phyloP scores from a whole-genome alignment of 2,113 vertebrate species.

The Coregonus clupeaformis region DNA sequence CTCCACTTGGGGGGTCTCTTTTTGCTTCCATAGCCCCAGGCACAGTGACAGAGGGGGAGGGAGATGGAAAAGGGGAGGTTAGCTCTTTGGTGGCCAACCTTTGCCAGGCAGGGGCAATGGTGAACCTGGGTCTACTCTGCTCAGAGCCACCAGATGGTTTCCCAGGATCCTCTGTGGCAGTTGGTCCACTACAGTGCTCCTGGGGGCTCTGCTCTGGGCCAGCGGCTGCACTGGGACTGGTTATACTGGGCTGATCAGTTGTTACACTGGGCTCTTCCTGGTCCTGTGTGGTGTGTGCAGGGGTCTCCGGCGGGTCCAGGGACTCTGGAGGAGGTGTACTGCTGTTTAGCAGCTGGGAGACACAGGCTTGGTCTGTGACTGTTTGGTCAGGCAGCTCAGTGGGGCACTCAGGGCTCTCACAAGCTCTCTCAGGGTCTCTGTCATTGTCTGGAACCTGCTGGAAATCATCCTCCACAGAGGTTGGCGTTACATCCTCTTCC shows the following conservation, averaged over 20 bases:
- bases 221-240: slow-evolving; percentile 39
- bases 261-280: slow-evolving; percentile 22
- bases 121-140: slow-evolving; percentile 63
- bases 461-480: slow-evolving; percentile 4
- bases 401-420: background rate
- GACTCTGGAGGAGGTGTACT: slow-evolving; percentile 6
- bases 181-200: slow-evolving; percentile 6
- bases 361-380: background rate
- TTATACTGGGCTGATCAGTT: background rate
- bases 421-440: background rate
- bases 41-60: slow-evolving; percentile 35
- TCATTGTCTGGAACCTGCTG: background rate
- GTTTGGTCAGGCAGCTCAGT: background rate
- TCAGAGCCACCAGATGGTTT: slow-evolving; percentile 9
- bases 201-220: slow-evolving; percentile 38
- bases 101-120: slow-evolving; percentile 74
- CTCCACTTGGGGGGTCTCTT: background rate
- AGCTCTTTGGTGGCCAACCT: slow-evolving; percentile 60
- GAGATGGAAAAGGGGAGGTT: background rate
- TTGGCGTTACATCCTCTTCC: background rate
- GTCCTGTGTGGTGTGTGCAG: background rate
- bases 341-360: slow-evolving; percentile 1
- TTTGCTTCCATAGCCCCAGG: slow-evolving; percentile 51
- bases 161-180: slow-evolving; percentile 1
- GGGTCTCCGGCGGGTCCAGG: background rate